A percentile compares a stretch with the other conserved stretches of the same genome.
Conservation (phyloP, 2,797 vertebrate genomes). For the Scleropages formosus region DNA sequence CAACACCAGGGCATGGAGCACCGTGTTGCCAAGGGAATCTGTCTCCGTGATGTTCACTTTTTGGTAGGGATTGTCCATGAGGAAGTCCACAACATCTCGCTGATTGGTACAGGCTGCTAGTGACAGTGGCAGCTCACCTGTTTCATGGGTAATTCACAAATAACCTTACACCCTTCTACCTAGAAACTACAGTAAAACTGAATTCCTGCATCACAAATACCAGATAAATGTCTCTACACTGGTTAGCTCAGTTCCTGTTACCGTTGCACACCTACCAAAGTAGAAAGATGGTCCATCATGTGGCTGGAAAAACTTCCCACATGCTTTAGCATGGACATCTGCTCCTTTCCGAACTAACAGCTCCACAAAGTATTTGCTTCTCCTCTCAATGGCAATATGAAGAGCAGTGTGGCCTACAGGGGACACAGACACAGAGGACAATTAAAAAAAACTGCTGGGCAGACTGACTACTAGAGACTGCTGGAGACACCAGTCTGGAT, state of each 20-base stretch:
- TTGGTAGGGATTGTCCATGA: slow-evolving; percentile 78
- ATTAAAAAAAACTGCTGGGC: too few species aligned
- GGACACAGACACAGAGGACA: not conserved
- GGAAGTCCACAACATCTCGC: slow-evolving; percentile 81
- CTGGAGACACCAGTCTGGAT: slow-evolving; percentile 54
- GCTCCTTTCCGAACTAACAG: slow-evolving; percentile 85
- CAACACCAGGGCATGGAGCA: slow-evolving; percentile 86
- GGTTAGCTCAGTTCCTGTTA: too few species aligned
- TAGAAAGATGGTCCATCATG: slow-evolving; percentile 83
- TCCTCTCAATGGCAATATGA: slow-evolving; percentile 91
- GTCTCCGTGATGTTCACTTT: slow-evolving; percentile 44
- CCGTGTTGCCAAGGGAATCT: slow-evolving; percentile 76
- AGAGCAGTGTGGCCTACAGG: slow-evolving; percentile 87
- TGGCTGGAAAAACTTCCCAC: slow-evolving; percentile 88
- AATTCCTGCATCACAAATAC: too few species aligned
- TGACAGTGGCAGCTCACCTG: slow-evolving; percentile 90
- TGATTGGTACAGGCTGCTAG: slow-evolving; percentile 96
- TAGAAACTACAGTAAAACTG: not conserved
- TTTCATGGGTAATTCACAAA: not conserved
- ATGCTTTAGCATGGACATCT: slow-evolving; percentile 82
- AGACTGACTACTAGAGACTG: not conserved
- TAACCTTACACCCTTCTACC: too few species aligned
- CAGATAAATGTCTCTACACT: too few species aligned
- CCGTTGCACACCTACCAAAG: slow-evolving; percentile 76
- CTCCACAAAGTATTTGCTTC: slow-evolving; percentile 76